Evolutionary conservation across 2,888 invertebrate genomes (phyloP).

Genomic region (Latheticus oryzae): DNA sequence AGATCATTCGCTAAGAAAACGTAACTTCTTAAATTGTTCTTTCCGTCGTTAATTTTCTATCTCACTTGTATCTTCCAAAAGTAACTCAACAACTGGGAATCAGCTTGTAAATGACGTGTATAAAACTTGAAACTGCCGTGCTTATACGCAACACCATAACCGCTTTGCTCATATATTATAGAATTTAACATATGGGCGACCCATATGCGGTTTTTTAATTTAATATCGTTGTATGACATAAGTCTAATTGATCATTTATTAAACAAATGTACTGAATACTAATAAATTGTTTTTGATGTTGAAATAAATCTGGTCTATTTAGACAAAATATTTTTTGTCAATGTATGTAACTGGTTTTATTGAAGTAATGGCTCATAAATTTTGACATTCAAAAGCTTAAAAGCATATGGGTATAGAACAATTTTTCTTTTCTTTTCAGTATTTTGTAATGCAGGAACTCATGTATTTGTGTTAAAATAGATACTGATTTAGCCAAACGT

Average conservation of each 20-base stretch:
- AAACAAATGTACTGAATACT: slow-evolving; percentile 7
- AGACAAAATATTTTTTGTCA: too few relatives aligned
- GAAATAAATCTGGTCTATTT: too few relatives aligned
- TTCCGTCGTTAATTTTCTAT: slow-evolving; percentile 5
- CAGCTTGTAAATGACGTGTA: slow-evolving; percentile 28
- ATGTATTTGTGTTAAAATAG: too few relatives aligned
- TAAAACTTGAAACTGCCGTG: slow-evolving; percentile 3
- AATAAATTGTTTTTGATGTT: slow-evolving; percentile 2
- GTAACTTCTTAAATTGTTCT: slow-evolving; percentile 15
- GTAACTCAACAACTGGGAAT: slow-evolving; percentile 3
- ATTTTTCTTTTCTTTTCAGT: too few relatives aligned
- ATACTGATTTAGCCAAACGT: too few relatives aligned
- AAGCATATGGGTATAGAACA: too few relatives aligned
- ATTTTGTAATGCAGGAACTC: too few relatives aligned
- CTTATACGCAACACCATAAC: slow-evolving; percentile 10
- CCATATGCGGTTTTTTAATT: slow-evolving; percentile 46
- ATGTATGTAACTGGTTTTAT: too few relatives aligned
- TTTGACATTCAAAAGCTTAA: too few relatives aligned
- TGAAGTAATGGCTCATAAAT: too few relatives aligned
- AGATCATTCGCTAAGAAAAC: slow-evolving; percentile 33
- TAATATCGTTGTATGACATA: slow-evolving; percentile 41
- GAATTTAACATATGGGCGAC: slow-evolving; percentile 46
- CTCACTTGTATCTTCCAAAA: slow-evolving; percentile 16
- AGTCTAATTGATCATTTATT: slow-evolving; percentile 37
- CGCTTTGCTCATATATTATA: slow-evolving; percentile 13